Conservation (phyloP, 2,797 vertebrate genomes). For the Crax fasciolata region DNA sequence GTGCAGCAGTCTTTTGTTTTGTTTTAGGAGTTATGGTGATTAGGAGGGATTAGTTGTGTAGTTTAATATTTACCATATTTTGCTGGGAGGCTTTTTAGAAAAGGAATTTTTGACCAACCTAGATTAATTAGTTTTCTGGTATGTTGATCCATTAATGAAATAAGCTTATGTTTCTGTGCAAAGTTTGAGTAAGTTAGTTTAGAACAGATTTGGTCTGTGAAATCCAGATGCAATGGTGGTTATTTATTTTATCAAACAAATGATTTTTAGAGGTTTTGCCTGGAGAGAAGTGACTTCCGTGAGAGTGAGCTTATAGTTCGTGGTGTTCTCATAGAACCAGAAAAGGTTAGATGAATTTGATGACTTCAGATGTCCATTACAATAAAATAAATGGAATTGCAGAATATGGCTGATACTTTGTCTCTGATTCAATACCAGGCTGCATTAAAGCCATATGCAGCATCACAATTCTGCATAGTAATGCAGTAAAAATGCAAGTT, state of each 20-base stretch:
- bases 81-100: neutral
- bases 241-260: neutral
- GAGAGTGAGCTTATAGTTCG: neutral
- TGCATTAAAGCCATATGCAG: neutral
- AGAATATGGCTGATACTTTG: neutral
- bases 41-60: neutral
- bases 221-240: neutral
- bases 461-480: neutral
- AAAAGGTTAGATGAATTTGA: neutral
- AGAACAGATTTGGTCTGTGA: neutral
- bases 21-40: accelerated
- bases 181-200: neutral
- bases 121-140: neutral
- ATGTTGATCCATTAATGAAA: neutral
- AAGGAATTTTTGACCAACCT: neutral
- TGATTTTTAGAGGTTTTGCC: accelerated
- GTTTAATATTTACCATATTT: neutral
- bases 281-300: neutral
- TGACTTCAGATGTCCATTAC: neutral
- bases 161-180: neutral
- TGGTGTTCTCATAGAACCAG: neutral
- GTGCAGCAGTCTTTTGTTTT: neutral
- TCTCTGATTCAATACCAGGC: neutral
- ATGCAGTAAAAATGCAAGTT: neutral
- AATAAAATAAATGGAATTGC: neutral